These are phyloP conservation scores for Blennius ocellaris DNA, from an alignment of 2,113 vertebrate genomes.

Conservation along the genomic window DNA sequence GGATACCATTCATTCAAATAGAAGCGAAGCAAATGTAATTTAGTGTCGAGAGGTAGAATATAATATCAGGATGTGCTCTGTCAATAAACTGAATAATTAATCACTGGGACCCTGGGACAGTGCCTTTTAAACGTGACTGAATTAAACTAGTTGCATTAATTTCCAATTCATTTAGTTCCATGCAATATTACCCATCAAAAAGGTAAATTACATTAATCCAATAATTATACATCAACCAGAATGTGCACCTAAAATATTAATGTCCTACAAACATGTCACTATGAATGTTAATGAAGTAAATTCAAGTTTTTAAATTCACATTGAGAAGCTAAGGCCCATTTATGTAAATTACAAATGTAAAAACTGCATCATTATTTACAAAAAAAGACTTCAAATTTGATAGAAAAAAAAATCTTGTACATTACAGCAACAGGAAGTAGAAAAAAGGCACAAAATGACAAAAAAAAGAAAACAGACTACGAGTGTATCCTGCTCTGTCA, in stretches of 20 bases:
- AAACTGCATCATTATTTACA: constrained; percentile 48
- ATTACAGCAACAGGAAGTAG: not conserved
- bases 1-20: not conserved
- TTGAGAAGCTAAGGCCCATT: not conserved
- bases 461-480: too few species aligned
- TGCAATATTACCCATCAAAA: too few species aligned
- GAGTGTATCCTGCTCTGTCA: too few species aligned
- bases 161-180: not conserved
- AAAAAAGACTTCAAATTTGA: not conserved
- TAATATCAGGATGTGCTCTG: too few species aligned
- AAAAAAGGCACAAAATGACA: not conserved
- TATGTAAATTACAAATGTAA: constrained; percentile 2
- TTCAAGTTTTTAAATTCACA: not conserved
- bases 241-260: not conserved
- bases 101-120: too few species aligned
- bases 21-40: not conserved
- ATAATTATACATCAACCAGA: not conserved
- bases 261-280: not conserved
- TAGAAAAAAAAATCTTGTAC: constrained; percentile 9
- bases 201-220: not conserved
- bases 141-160: not conserved
- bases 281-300: not conserved
- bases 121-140: not conserved
- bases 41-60: not conserved
- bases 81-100: not conserved